These are phyloP conservation scores for Erithacus rubecula DNA, from an alignment of 2,797 vertebrate genomes.

Conservation along the genomic window DNA sequence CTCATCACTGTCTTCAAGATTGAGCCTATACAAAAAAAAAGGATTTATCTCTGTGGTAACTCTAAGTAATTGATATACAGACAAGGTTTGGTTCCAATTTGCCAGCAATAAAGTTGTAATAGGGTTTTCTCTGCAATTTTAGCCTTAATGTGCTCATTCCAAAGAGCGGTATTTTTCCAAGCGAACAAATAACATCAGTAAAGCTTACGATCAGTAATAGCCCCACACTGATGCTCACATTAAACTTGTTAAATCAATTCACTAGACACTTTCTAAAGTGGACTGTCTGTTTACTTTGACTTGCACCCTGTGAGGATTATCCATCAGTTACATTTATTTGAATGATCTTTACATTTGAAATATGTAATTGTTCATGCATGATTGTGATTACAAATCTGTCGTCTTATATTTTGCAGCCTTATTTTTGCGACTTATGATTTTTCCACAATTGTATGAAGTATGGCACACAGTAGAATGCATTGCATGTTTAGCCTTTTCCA, in stretches of 20 bases:
- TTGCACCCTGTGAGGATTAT: slow-evolving; percentile 78
- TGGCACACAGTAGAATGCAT: background rate
- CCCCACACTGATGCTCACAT: slow-evolving; percentile 89
- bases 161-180: slow-evolving; percentile 92
- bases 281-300: slow-evolving; percentile 86
- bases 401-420: slow-evolving; percentile 40
- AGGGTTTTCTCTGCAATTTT: slow-evolving; percentile 95
- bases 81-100: slow-evolving; percentile 96
- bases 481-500: slow-evolving; percentile 47
- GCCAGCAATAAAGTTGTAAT: slow-evolving; percentile 97
- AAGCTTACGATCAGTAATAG: slow-evolving; percentile 93
- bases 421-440: slow-evolving; percentile 44
- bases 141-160: slow-evolving; percentile 95
- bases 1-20: slow-evolving; percentile 91
- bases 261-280: slow-evolving; percentile 89
- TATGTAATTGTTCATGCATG: slow-evolving; percentile 79
- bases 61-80: slow-evolving; percentile 97
- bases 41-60: slow-evolving; percentile 94
- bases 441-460: slow-evolving; percentile 24
- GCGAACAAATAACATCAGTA: slow-evolving; percentile 95
- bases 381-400: slow-evolving; percentile 64
- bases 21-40: slow-evolving; percentile 85
- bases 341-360: slow-evolving; percentile 82
- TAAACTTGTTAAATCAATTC: slow-evolving; percentile 96
- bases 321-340: slow-evolving; percentile 80